These are phyloP conservation scores for Gymnocephalus cernua DNA, from an alignment of 2,113 vertebrate species.

Conservation along the genomic window DNA sequence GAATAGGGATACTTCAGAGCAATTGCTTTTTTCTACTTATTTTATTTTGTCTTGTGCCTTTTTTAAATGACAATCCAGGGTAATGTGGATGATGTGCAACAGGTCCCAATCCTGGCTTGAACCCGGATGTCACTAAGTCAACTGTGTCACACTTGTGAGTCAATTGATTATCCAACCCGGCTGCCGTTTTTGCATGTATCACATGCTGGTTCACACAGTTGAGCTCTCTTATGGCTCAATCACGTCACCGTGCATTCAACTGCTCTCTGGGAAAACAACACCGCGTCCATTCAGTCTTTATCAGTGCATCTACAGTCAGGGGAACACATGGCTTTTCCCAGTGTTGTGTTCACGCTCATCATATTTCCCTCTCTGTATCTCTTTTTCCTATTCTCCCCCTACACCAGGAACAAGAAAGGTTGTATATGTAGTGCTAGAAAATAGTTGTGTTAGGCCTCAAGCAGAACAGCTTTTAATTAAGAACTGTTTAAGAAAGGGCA, in stretches of 20 bases:
- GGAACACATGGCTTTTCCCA: conserved; percentile 63
- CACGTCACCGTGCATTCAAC: conserved; percentile 54
- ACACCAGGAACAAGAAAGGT: conserved; percentile 9
- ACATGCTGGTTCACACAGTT: conserved; percentile 55
- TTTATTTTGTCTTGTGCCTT: background rate
- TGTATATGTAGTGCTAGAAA: background rate
- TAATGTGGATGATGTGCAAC: background rate
- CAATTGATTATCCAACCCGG: conserved; percentile 1
- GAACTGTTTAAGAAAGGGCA: conserved; percentile 7
- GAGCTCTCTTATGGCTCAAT: conserved; percentile 14
- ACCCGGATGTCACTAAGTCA: background rate
- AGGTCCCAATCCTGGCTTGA: background rate
- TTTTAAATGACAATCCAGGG: background rate
- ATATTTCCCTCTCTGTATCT: conserved; percentile 34
- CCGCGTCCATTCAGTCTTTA: conserved; percentile 69
- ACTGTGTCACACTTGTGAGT: background rate
- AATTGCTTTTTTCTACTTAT: background rate
- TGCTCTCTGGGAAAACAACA: conserved; percentile 58
- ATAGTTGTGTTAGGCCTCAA: background rate
- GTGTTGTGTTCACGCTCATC: conserved; percentile 36
- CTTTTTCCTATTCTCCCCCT: background rate
- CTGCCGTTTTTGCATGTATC: conserved; percentile 29
- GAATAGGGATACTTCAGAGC: background rate
- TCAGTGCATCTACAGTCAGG: conserved; percentile 59
- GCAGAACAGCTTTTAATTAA: background rate